Conservation (phyloP, 2,888 invertebrate species). For the Thymelicus sylvestris region DNA sequence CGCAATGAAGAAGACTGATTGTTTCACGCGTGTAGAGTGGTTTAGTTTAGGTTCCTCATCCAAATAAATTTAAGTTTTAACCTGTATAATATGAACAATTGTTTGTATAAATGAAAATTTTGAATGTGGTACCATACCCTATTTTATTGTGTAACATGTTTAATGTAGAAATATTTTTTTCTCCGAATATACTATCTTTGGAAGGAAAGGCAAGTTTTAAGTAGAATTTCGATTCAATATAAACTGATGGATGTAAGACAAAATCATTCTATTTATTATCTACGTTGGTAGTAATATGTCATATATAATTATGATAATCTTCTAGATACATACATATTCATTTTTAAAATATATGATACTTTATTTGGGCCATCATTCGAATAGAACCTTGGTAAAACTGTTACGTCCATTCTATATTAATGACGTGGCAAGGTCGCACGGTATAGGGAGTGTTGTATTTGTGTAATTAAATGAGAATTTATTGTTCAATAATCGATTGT, state of each 20-base stretch:
- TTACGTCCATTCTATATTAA: conserved; percentile 44
- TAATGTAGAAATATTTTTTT: conserved; percentile 4
- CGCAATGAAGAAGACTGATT: conserved; percentile 83
- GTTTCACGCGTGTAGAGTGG: conserved; percentile 76
- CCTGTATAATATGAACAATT: conserved; percentile 55
- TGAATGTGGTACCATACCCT: conserved; percentile 46
- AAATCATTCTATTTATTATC: background rate
- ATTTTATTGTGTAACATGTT: conserved; percentile 23
- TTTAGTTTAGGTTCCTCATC: conserved; percentile 73
- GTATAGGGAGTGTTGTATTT: conserved; percentile 31
- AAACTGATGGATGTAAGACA: background rate
- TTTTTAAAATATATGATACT: conserved; percentile 16
- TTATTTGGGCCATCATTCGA: conserved; percentile 9
- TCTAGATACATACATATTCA: conserved; percentile 5
- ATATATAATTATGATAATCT: conserved; percentile 6
- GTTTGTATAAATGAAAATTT: conserved; percentile 52
- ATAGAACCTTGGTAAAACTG: conserved; percentile 40
- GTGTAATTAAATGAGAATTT: conserved; percentile 36
- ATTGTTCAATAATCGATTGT: conserved; percentile 40
- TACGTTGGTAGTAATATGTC: background rate
- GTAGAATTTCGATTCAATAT: conserved; percentile 20
- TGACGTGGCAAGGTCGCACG: conserved; percentile 28
- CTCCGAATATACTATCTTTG: conserved; percentile 5
- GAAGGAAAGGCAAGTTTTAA: conserved; percentile 4
- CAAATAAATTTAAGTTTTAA: conserved; percentile 72